A percentile compares a stretch with the other conserved stretches of the same genome.
Evolutionary conservation across 2,888 invertebrate species (phyloP).

Genomic region (Orchesella flavescens): DNA sequence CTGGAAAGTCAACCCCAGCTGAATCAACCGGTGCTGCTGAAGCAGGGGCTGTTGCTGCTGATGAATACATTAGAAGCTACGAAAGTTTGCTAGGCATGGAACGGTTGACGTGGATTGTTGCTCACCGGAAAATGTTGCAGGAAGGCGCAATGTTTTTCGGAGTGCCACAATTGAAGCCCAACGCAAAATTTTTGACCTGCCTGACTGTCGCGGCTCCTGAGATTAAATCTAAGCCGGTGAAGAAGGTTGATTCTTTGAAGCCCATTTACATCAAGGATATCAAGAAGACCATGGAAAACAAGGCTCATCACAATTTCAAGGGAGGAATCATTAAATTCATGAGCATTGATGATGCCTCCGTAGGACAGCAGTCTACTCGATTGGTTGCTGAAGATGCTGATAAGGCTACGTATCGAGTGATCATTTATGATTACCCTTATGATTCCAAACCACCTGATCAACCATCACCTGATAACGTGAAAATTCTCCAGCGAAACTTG

Average conservation of each 20-base stretch:
- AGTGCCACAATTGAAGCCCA: not conserved
- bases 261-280: not conserved
- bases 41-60: no score
- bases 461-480: not conserved
- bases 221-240: not conserved
- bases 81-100: not conserved
- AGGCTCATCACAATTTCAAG: not conserved
- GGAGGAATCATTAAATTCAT: not conserved
- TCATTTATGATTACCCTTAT: not conserved
- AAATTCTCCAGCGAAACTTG: not conserved
- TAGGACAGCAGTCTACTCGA: not conserved
- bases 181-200: no score
- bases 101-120: not conserved
- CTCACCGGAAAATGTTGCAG: not conserved
- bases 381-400: not conserved
- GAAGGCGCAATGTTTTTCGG: not conserved
- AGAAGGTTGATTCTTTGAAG: not conserved
- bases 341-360: conserved; percentile 1
- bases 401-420: not conserved
- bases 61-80: no score
- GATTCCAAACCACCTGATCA: not conserved
- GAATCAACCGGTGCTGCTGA: no score
- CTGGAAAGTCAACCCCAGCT: no score
- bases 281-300: not conserved
- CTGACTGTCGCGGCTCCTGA: not conserved